phyloP scores from a whole-genome alignment of 2,888 invertebrate species.

The Sphecodes monilicornis region DNA sequence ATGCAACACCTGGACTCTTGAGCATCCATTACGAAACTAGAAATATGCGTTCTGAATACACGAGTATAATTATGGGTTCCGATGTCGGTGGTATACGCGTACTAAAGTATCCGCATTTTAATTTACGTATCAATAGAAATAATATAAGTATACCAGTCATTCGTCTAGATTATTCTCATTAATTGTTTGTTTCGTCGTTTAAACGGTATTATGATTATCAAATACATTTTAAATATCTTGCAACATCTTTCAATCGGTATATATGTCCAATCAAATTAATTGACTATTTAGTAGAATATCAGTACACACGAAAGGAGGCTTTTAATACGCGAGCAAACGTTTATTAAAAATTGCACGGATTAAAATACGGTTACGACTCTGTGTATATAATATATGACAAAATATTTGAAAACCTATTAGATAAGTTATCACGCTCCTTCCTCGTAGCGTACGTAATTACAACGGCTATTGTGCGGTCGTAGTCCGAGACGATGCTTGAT shows the following conservation, averaged over 20 bases:
- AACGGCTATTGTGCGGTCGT: neutral
- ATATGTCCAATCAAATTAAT: neutral
- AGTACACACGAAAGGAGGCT: neutral
- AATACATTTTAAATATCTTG: neutral
- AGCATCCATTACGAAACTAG: neutral
- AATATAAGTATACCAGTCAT: neutral
- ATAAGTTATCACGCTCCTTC: slow-evolving; percentile 61
- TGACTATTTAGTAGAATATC: neutral
- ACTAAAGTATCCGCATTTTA: neutral
- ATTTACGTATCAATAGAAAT: neutral
- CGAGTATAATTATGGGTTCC: neutral
- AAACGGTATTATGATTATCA: neutral
- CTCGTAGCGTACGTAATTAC: slow-evolving; percentile 6
- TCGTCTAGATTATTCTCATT: too few relatives aligned
- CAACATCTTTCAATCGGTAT: too few relatives aligned
- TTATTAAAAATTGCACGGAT: neutral
- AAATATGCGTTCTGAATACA: neutral
- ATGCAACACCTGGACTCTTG: too few relatives aligned
- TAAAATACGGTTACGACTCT: neutral
- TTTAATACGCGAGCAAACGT: neutral
- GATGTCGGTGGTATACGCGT: neutral
- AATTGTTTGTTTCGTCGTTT: neutral
- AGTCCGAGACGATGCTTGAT: slow-evolving; percentile 43
- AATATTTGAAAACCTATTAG: slow-evolving; percentile 43
- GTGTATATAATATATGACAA: slow-evolving; percentile 60